phyloP scores from a whole-genome alignment of 2,888 invertebrate species.

The Notodonta ziczac region DNA sequence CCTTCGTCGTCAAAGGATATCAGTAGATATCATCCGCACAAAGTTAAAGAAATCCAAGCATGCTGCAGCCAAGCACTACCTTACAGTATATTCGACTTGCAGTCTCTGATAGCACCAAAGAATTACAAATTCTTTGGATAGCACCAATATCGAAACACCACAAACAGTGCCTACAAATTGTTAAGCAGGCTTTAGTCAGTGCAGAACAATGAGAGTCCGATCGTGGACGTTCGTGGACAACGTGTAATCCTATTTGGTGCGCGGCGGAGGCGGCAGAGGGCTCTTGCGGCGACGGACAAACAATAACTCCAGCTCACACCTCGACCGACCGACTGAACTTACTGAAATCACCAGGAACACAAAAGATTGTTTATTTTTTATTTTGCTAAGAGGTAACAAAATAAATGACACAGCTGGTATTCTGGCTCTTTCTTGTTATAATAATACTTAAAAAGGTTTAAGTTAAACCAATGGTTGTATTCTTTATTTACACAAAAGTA shows the following conservation, averaged over 20 bases:
- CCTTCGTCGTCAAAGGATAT: too few species aligned
- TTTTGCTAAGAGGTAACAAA: too few species aligned
- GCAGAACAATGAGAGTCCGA: conserved; percentile 50
- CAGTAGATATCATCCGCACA: too few species aligned
- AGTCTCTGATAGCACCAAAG: too few species aligned
- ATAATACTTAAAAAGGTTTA: too few species aligned
- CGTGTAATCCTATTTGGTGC: conserved; percentile 61
- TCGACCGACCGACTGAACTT: conserved; percentile 37
- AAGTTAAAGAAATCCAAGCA: too few species aligned
- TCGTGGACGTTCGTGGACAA: conserved; percentile 54
- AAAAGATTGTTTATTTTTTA: not conserved
- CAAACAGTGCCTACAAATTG: not conserved
- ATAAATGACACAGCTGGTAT: not conserved
- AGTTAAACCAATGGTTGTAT: too few species aligned
- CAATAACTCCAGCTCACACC: conserved; percentile 55
- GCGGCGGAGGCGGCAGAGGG: not conserved
- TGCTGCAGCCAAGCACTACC: too few species aligned
- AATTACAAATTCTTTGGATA: too few species aligned
- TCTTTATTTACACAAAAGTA: too few species aligned
- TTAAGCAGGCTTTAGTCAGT: conserved; percentile 16
- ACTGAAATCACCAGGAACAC: conserved; percentile 28
- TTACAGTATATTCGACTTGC: too few species aligned
- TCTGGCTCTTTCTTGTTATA: not conserved
- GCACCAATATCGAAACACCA: too few species aligned
- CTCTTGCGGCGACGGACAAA: conserved; percentile 43